Conservation (phyloP, 2,888 invertebrate genomes). For the Empis stercorea region DNA sequence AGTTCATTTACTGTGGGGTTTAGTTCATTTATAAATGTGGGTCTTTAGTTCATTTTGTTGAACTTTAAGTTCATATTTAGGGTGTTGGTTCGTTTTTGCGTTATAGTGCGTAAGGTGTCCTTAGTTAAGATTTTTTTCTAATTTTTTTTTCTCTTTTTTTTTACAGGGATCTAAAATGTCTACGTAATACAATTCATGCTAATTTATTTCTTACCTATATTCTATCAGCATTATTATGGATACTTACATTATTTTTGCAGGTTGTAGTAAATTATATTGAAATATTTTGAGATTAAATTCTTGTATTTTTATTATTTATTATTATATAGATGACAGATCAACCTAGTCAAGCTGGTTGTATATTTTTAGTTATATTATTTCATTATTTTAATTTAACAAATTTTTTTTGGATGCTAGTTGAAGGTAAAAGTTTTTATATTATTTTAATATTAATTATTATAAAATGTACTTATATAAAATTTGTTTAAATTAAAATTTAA, state of each 20-base stretch:
- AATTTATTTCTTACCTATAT: slow-evolving; percentile 90
- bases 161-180: slow-evolving; percentile 80
- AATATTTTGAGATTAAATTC: background rate
- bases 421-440: too few relatives aligned
- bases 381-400: slow-evolving; percentile 88
- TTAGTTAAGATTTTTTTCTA: too few relatives aligned
- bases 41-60: too few relatives aligned
- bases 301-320: background rate
- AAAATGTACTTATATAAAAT: too few relatives aligned
- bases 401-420: slow-evolving; percentile 98
- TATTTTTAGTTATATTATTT: slow-evolving; percentile 62
- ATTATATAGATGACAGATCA: slow-evolving; percentile 44
- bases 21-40: too few relatives aligned
- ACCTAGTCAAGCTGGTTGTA: slow-evolving; percentile 38
- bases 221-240: slow-evolving; percentile 78
- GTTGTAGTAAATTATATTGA: slow-evolving; percentile 34
- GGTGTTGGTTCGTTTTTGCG: too few relatives aligned
- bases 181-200: slow-evolving; percentile 87
- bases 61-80: too few relatives aligned
- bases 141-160: too few relatives aligned
- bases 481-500: background rate
- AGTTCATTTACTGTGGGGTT: too few relatives aligned
- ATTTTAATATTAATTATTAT: too few relatives aligned
- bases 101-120: too few relatives aligned
- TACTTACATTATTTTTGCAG: slow-evolving; percentile 66